Percentiles rank a stretch among this genome's conserved stretches.
Conservation (phyloP, 2,888 invertebrate species). For the Sinodicranocentrus sp. region DNA sequence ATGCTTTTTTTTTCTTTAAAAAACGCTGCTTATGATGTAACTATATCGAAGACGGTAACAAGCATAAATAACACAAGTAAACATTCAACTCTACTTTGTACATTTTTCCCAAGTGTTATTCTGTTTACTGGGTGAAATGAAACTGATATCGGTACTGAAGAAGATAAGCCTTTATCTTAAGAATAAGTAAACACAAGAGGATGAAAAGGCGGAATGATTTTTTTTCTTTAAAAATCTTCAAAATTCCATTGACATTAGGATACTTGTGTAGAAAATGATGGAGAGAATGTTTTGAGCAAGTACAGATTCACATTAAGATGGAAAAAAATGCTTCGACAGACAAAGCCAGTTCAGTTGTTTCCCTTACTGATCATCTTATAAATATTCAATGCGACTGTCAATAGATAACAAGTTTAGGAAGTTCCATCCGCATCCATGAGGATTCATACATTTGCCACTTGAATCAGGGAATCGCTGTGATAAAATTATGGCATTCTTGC, state of each 20-base stretch:
- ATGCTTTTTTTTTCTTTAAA: too few relatives aligned
- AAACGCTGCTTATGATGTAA: too few relatives aligned
- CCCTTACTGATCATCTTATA: slow-evolving; percentile 34
- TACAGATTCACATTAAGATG: too few relatives aligned
- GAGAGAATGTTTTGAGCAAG: too few relatives aligned
- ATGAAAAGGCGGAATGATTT: slow-evolving; percentile 30
- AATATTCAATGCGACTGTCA: slow-evolving; percentile 40
- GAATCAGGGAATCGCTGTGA: slow-evolving; percentile 46
- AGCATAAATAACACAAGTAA: background rate
- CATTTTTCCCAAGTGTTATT: background rate
- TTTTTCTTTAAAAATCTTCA: background rate
- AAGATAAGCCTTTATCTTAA: slow-evolving; percentile 37
- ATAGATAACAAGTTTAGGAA: slow-evolving; percentile 16
- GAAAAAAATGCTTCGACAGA: too few relatives aligned
- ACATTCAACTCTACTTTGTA: background rate
- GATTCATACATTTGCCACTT: slow-evolving; percentile 22
- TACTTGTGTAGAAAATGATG: too few relatives aligned
- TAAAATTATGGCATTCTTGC: slow-evolving; percentile 53
- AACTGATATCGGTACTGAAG: background rate
- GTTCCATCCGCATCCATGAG: background rate
- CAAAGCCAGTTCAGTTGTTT: too few relatives aligned
- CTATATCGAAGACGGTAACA: background rate
- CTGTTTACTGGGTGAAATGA: slow-evolving; percentile 3
- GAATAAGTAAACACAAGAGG: slow-evolving; percentile 35
- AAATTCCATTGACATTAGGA: background rate